These are phyloP conservation scores for Dunckerocampus dactyliophorus DNA, from an alignment of 2,113 vertebrate genomes.

Conservation along the genomic window DNA sequence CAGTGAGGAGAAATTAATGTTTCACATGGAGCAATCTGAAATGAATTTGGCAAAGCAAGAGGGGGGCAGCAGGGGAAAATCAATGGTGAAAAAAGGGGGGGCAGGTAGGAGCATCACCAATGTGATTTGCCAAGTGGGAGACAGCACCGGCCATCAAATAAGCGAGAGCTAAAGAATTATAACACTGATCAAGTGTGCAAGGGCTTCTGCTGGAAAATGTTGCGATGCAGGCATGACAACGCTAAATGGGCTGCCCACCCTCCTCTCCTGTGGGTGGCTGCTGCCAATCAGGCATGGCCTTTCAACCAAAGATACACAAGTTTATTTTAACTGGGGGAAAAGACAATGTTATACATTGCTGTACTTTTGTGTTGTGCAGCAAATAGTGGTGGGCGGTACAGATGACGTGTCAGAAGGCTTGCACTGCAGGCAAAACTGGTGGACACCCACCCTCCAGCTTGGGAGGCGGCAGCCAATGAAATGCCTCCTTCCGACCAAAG, in stretches of 20 bases:
- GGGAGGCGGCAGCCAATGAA: neutral
- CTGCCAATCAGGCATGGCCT: too few relatives aligned
- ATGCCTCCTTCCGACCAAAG: neutral
- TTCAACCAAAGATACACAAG: too few relatives aligned
- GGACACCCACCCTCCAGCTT: too few relatives aligned
- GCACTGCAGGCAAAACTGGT: too few relatives aligned
- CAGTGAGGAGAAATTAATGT: conserved; percentile 96
- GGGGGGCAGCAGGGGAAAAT: conserved; percentile 88
- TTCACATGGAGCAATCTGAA: conserved; percentile 93
- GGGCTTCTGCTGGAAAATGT: conserved; percentile 83
- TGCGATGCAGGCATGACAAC: conserved; percentile 82
- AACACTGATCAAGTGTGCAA: conserved; percentile 91
- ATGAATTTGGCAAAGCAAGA: conserved; percentile 85
- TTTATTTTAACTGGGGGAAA: too few relatives aligned
- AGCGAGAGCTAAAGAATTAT: conserved; percentile 94
- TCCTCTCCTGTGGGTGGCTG: conserved; percentile 17
- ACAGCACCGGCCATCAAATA: conserved; percentile 91
- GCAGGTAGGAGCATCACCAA: conserved; percentile 79
- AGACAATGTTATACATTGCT: too few relatives aligned
- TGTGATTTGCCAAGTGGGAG: conserved; percentile 93
- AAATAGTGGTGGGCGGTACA: too few relatives aligned
- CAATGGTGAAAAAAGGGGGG: conserved; percentile 87
- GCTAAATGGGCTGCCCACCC: conserved; percentile 70
- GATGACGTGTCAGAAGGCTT: too few relatives aligned
- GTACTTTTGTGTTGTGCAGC: too few relatives aligned